These are phyloP conservation scores for Protosalanx chinensis DNA, from an alignment of 2,797 vertebrate species.

Conservation along the genomic window DNA sequence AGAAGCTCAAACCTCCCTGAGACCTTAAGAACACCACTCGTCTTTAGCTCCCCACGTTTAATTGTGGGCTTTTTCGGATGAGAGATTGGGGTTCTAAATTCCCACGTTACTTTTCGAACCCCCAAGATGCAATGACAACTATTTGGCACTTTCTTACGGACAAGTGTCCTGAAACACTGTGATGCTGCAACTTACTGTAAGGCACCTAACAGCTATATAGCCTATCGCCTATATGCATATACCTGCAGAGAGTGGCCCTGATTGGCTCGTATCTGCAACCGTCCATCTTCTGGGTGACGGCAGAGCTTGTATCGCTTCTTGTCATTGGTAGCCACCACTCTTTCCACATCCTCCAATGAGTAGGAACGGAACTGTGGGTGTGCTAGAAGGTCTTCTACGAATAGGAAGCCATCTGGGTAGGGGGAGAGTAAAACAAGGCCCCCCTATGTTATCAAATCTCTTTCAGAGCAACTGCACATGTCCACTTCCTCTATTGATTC, in stretches of 20 bases:
- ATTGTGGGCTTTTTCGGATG: too few species aligned
- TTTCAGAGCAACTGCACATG: not conserved
- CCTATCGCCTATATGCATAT: constrained; percentile 1
- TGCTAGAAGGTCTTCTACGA: constrained; percentile 74
- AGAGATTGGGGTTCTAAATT: too few species aligned
- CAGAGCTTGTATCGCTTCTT: constrained; percentile 83
- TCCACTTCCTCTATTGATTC: not conserved
- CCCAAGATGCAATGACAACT: not conserved
- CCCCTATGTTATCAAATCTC: too few species aligned
- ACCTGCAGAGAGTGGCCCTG: constrained; percentile 89
- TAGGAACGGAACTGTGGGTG: constrained; percentile 76
- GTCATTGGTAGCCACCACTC: constrained; percentile 76
- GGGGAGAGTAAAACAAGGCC: not conserved
- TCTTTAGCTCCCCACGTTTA: too few species aligned
- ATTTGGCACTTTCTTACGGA: not conserved
- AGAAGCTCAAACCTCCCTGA: too few species aligned
- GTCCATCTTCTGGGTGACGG: constrained; percentile 63
- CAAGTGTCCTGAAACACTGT: not conserved
- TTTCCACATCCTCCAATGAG: constrained; percentile 75
- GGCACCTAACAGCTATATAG: not conserved
- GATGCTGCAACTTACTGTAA: not conserved
- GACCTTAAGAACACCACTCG: too few species aligned
- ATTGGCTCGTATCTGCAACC: constrained; percentile 82
- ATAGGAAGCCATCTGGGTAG: constrained; percentile 82
- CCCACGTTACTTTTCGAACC: not conserved